Evolutionary conservation across 2,113 vertebrate genomes (phyloP).

Genomic region (Empidonax alnorum): DNA sequence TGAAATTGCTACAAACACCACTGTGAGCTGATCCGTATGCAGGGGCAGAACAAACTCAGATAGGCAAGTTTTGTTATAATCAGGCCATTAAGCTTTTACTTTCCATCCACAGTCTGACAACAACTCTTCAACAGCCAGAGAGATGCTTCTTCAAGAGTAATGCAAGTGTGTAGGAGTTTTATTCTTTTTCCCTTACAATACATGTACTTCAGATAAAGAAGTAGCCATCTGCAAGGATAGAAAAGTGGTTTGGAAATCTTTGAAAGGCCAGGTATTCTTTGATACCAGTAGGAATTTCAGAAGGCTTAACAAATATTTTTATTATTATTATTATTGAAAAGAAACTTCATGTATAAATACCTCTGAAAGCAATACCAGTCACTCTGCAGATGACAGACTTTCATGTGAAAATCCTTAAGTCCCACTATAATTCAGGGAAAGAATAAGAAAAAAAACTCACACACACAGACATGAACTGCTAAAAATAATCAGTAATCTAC

Average conservation of each 20-base stretch:
- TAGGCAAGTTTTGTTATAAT: neutral
- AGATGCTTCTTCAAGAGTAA: neutral
- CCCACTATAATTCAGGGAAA: neutral
- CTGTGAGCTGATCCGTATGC: neutral
- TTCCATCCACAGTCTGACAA: neutral
- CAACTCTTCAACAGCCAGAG: neutral
- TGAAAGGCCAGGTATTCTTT: slow-evolving; percentile 32
- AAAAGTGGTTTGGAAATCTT: neutral
- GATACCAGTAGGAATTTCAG: neutral
- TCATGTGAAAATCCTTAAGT: neutral
- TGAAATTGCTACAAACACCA: neutral
- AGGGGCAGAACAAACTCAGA: neutral
- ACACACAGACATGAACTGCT: neutral
- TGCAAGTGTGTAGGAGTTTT: neutral
- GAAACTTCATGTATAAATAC: neutral
- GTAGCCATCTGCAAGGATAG: neutral
- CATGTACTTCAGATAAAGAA: neutral
- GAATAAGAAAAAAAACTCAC: neutral
- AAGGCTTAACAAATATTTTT: neutral
- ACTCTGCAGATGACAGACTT: neutral
- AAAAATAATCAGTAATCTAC: neutral
- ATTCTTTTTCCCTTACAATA: neutral
- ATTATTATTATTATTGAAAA: neutral
- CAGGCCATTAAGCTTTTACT: neutral
- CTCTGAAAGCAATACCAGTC: neutral